phyloP scores from a whole-genome alignment of 1,140 invertebrate species.

The Zeugodacus cucurbitae region DNA sequence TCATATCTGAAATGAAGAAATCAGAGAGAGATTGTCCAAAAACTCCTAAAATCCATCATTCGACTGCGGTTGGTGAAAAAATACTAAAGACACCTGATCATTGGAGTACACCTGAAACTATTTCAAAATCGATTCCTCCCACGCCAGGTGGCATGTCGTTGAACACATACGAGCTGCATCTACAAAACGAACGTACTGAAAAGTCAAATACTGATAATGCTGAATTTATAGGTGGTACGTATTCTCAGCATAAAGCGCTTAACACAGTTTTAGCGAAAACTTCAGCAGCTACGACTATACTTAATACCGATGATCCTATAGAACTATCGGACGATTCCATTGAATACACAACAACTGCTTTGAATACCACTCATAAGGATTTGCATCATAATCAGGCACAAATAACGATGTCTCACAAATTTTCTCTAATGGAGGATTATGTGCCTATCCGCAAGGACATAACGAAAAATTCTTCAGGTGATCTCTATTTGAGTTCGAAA shows the following conservation, averaged over 20 bases:
- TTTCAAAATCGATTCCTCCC: conserved; percentile 13
- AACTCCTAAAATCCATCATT: conserved; percentile 20
- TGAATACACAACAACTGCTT: conserved; percentile 25
- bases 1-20: background rate
- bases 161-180: conserved; percentile 11
- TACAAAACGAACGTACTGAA: background rate
- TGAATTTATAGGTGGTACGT: background rate
- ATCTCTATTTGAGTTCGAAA: background rate
- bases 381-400: background rate
- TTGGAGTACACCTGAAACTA: conserved; percentile 25
- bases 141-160: conserved; percentile 34
- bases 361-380: background rate
- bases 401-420: background rate
- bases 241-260: background rate
- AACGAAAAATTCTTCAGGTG: background rate
- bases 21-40: conserved; percentile 28
- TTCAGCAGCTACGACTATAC: background rate
- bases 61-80: background rate
- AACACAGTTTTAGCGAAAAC: background rate
- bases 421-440: background rate
- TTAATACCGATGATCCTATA: conserved; percentile 54
- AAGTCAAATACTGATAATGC: background rate
- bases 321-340: conserved; percentile 61
- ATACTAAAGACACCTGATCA: background rate
- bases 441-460: background rate